Base-by-base conservation (phyloP, 2,113 vertebrate genomes). In the Pterocles burchelli region DNA sequence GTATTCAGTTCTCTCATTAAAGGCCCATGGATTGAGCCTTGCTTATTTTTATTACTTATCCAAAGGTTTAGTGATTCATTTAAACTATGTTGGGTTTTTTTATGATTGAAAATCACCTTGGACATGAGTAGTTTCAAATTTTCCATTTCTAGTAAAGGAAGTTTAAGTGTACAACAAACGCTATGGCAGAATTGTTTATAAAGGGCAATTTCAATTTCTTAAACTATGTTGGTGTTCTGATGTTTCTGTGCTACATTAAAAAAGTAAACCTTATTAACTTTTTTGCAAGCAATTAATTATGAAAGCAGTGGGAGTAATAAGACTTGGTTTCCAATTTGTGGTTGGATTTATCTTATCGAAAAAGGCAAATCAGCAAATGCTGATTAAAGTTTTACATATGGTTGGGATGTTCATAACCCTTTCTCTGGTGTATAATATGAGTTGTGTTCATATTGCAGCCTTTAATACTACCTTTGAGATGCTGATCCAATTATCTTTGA, bases 231-330 rank as follows among this genome's bases (percentile, higher is more conserved):
- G 46, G 49, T 74, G 66, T 82, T 74, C 66, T 93, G 66, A 85
- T 57, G 62, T 71, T 92, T 82, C 51, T 62, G 41, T 51, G 80
- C 88, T 91, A 45, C 36, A 38, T 86, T 91, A 49, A n/a, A 77
- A 87, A 85, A 74, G 68, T 88, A 93, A 91, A 80, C 54, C 33
- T 93, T 65, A 81, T 80, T 92, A 93, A 89, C 78, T 90, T 93
- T 89, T 84, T 81, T 89, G 74, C 89, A 90, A 85, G 78, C 82
- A 92, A 70, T 91, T 93, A 89, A 87, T 95, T 96, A 87, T 81
- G 55, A 87, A 95, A 93, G 65, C 65, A 81, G 33, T 85, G 65
- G 65, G 59, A 90, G 45, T 81, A 93, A 85, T 88, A 81, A 68
- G 51, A n/a, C 82, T 87, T 91, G 59, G 55, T 92, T 95, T 87